Evolutionary conservation across 2,888 invertebrate genomes (phyloP).

Genomic region (Acheta domesticus): DNA sequence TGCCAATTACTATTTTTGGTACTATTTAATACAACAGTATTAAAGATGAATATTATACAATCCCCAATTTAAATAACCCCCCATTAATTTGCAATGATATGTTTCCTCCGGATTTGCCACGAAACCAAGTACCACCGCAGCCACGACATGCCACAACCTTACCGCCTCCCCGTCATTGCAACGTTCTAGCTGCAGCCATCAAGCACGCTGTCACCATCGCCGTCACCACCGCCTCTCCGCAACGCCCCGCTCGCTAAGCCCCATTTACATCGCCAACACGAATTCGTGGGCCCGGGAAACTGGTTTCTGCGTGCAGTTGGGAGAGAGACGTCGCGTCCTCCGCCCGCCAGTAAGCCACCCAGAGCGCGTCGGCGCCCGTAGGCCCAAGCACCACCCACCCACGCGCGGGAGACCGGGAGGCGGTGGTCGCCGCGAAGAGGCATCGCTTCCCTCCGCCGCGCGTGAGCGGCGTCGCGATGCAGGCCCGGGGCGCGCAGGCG

Average conservation of each 20-base stretch:
- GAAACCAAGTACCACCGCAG: no score
- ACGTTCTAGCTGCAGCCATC: not conserved
- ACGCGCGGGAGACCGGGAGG: not conserved
- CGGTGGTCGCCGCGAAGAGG: not conserved
- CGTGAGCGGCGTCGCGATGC: no score
- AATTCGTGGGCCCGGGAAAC: not conserved
- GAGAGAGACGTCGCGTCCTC: not conserved
- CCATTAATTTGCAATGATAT: no score
- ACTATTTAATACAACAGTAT: no score
- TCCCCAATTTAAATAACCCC: no score
- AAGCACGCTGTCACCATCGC: not conserved
- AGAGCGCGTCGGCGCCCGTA: not conserved
- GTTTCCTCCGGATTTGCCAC: no score
- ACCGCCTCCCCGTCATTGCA: not conserved
- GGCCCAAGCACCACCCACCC: not conserved
- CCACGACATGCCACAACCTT: no score
- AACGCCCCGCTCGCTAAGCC: not conserved
- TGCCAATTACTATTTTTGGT: no score
- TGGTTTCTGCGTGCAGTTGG: not conserved
- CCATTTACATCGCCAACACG: conserved; percentile 4
- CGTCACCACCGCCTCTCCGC: not conserved
- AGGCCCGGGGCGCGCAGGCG: no score
- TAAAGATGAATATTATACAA: no score
- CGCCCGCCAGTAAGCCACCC: not conserved
- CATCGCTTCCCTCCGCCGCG: no score